Evolutionary conservation across 2,888 invertebrate species (phyloP), one percentile per base, ranked within the genome.

Genomic region (Metallyticus violacea): DNA sequence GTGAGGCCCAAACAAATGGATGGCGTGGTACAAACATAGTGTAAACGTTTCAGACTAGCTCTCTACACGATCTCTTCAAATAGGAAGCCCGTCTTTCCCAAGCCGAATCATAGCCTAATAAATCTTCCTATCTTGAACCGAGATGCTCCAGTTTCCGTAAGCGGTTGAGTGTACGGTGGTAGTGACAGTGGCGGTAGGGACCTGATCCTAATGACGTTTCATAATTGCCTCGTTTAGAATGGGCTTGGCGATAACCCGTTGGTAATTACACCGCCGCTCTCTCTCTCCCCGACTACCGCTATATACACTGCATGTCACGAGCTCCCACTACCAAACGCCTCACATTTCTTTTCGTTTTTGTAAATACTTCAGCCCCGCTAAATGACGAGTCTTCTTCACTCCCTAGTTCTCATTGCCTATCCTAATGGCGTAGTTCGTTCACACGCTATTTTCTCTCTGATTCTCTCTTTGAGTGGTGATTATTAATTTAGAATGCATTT

Each of bases 211-310:
- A 87, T 87, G 87, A 87, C 87, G 87, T 86, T 86, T 86, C 85
- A 86, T 87, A 88, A 88, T 88, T 88, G 88, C 88, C 88, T 85
- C 85, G 86, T 86, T 86, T 84, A 86, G 86, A 86, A 86, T 86
- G 85, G 81, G 83, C 77, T 81, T 87, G 85, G 80, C 87, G 87
- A 87, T 87, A 87, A 87, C 85, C 87, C 77, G 26, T 76, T 28
- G 83, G 83, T 83, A 83, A 83, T 83, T 83, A 83, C 83, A 29
- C 29, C 84, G 25, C 76, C 62, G n/a, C 83, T 82, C 79, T 62
- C 40, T 62, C 40, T 62, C 9, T 40, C 9, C 9, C n/a, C n/a
- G n/a, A n/a, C n/a, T n/a, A n/a, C 22, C 40, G 15, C 40, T 62
- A 22, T 62, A 62, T 6, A 62, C 40, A 62, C 40, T 62, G 15